Conservation (phyloP, 2,113 vertebrate genomes). For the Myiozetetes cayanensis region DNA sequence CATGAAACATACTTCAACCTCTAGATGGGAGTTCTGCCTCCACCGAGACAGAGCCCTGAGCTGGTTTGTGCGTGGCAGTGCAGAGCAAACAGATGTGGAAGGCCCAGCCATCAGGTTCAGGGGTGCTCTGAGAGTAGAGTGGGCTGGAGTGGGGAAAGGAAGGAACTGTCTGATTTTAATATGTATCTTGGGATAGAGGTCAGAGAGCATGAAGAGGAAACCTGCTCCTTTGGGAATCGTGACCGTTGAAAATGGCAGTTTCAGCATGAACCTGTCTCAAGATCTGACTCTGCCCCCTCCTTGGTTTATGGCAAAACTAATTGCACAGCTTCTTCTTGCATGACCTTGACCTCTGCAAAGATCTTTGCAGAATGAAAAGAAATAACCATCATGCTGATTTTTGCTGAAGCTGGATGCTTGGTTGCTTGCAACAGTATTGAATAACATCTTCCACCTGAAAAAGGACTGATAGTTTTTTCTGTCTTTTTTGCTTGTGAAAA, state of each 20-base stretch:
- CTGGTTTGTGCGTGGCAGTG: not conserved
- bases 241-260: not conserved
- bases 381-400: not conserved
- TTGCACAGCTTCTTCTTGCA: not conserved
- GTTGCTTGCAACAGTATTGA: not conserved
- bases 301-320: not conserved
- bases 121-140: not conserved
- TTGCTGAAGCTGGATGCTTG: not conserved
- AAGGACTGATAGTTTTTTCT: not conserved
- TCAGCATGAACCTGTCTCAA: not conserved
- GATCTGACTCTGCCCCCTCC: not conserved
- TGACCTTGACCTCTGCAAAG: not conserved
- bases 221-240: not conserved
- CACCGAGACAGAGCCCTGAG: accelerated
- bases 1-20: accelerated
- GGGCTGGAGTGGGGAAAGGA: not conserved
- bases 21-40: not conserved
- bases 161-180: not conserved
- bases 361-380: not conserved
- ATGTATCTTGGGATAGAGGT: not conserved
- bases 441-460: constrained; percentile 2
- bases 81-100: not conserved
- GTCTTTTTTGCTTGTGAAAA: not conserved
- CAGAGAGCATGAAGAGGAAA: not conserved
- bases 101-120: not conserved